Evolutionary conservation across 2,888 invertebrate genomes (phyloP).

Genomic region (Euphydryas editha): DNA sequence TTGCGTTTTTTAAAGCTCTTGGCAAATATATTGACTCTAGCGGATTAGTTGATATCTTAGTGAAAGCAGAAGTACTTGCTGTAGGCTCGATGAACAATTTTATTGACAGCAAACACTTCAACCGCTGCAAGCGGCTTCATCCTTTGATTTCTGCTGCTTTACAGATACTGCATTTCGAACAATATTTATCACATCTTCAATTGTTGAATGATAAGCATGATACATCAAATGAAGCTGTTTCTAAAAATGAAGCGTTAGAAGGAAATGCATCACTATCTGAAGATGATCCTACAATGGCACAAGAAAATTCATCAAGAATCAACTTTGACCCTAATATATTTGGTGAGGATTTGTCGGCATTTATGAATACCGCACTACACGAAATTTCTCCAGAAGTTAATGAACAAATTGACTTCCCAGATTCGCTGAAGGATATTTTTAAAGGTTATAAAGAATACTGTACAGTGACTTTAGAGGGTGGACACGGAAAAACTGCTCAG

Average conservation of each 20-base stretch:
- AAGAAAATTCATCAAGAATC: too few species aligned
- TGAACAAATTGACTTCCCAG: constrained; percentile 44
- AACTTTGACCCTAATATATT: too few species aligned
- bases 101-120: neutral
- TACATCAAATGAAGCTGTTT: neutral
- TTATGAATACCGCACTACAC: constrained; percentile 38
- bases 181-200: neutral
- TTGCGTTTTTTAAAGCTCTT: constrained; percentile 51
- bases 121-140: neutral
- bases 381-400: constrained; percentile 32
- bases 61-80: constrained; percentile 40
- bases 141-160: neutral
- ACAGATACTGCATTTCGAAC: neutral
- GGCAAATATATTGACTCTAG: constrained; percentile 49
- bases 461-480: constrained; percentile 39
- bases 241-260: too few species aligned
- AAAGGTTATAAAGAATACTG: constrained; percentile 44
- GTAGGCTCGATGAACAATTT: constrained; percentile 46
- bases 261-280: too few species aligned
- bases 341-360: constrained; percentile 33
- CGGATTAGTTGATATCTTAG: constrained; percentile 49
- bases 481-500: constrained; percentile 43
- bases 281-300: too few species aligned
- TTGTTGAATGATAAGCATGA: neutral
- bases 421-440: constrained; percentile 39